Base-by-base conservation (phyloP, 2,888 invertebrate species). In the Perizoma affinitatum region DNA sequence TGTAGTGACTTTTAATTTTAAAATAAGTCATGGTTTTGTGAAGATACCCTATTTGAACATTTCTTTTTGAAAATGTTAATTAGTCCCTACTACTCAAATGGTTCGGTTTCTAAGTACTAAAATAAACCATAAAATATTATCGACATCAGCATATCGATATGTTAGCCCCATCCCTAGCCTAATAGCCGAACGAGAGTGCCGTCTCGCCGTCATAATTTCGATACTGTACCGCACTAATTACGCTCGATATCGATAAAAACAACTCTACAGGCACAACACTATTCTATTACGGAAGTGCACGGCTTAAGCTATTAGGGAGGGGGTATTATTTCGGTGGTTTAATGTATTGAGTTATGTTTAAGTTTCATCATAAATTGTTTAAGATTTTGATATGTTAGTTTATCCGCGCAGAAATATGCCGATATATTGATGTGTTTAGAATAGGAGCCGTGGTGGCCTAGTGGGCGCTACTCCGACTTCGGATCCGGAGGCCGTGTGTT, bases 181-280 rank as follows among this genome's bases (percentile, higher is more conserved):
- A 86, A 84, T 83, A 79, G 81, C 77, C 75, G 65, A 67, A 70
- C 70, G 74, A 80, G 78, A 88, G 88, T 89, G 89, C 88, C 86
- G 88, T 89, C 89, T 82, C 87, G 88, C 80, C 86, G 71, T 80
- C 86, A 81, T 89, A 87, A 89, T 77, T 71, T 87, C 84, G 84
- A 87, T 82, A 86, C 89, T 83, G 80, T 83, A 88, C 84, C 68
- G 68, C 85, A 82, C 84, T 89, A 88, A 90, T 89, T 88, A 75
- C 73, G 71, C 59, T 71, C 63, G 67, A 61, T 76, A 82, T 82
- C 80, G 80, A 78, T 78, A 78, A 78, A 77, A 75, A 71, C 66
- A 68, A 58, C 70, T 10, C 45, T 33, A 58, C 22, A 43, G 49
- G 52, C 38, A 76, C 78, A 76, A 75, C 79, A 75, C 78, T 82